Conservation (phyloP, 2,797 vertebrate genomes). For the Sebastes matsubarae region DNA sequence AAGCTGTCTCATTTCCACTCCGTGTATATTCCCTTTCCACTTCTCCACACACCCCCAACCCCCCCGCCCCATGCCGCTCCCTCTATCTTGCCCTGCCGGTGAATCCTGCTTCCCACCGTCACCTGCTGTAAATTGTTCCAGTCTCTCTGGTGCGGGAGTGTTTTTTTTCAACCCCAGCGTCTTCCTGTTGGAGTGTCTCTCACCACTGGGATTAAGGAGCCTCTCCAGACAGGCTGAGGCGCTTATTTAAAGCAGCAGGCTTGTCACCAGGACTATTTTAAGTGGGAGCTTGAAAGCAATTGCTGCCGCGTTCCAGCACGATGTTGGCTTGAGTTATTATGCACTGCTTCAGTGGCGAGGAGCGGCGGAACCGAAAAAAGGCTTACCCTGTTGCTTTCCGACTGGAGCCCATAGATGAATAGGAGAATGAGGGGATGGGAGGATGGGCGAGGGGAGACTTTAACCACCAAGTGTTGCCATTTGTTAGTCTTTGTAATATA, state of each 20-base stretch:
- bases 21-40: slow-evolving; percentile 50
- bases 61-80: not conserved
- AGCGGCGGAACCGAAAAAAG: slow-evolving; percentile 64
- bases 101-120: slow-evolving; percentile 70
- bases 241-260: slow-evolving; percentile 83
- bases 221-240: slow-evolving; percentile 82
- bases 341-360: slow-evolving; percentile 67
- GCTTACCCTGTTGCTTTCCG: slow-evolving; percentile 73
- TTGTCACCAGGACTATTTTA: slow-evolving; percentile 84
- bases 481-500: slow-evolving; percentile 59
- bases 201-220: slow-evolving; percentile 81
- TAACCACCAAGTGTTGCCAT: slow-evolving; percentile 59
- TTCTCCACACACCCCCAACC: not conserved
- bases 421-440: slow-evolving; percentile 40
- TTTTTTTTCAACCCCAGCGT: slow-evolving; percentile 60
- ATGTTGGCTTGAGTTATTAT: slow-evolving; percentile 82
- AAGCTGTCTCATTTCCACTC: slow-evolving; percentile 68
- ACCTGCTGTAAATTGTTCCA: slow-evolving; percentile 78
- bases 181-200: slow-evolving; percentile 78
- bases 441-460: slow-evolving; percentile 41
- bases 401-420: slow-evolving; percentile 58
- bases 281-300: slow-evolving; percentile 83
- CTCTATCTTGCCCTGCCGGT: slow-evolving; percentile 49
- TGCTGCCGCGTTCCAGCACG: slow-evolving; percentile 68
- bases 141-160: slow-evolving; percentile 67